Base-by-base conservation (phyloP, 2,888 invertebrate species). In the Drosophila paramelanica region DNA sequence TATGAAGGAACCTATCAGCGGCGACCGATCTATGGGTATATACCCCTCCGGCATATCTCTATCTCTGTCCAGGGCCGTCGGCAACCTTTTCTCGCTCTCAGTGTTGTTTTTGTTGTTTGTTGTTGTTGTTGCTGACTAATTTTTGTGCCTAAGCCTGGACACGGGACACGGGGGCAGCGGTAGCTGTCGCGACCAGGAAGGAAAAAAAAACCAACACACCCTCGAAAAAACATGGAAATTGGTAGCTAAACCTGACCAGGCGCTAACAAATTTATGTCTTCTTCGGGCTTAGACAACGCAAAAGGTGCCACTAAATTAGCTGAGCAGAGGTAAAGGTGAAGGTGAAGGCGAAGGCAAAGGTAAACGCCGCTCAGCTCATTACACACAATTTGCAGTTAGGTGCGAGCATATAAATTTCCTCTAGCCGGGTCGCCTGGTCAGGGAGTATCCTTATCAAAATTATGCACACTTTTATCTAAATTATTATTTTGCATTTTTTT, bases 351-450 rank as follows among this genome's bases (percentile, higher is more conserved):
- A 61, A 67, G 69, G 46, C 51, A 70, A 86, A 86, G 81, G 81
- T 83, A 73, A 80, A 73, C 66, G 68, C 87, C 73, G 89, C 74
- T 84, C 79, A 84, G 89, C 89, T 89, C 89, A 91, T 91, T 90
- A 89, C 80, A 89, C 87, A 88, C 88, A 89, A 90, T 91, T 91
- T 88, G 91, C 91, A 90, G 90, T 88, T 91, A 90, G 91, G 91
- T 91, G 90, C 90, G 91, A 90, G 89, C 90, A 90, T 90, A 91
- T 84, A 90, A 89, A 90, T 88, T 80, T 67, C 56, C 60, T 67
- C 57, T 67, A 43, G 66, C 58, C 53, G 38, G 41, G 25, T 58
- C 14, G 13, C 47, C 45, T 33, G 64, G 49, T 38, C 71, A 45
- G 70, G 25, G 31, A 17, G 25, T 46, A 5, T 46, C n/a, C 74